Evolutionary conservation across 2,113 vertebrate species (phyloP).

Genomic region (Rynchops niger): DNA sequence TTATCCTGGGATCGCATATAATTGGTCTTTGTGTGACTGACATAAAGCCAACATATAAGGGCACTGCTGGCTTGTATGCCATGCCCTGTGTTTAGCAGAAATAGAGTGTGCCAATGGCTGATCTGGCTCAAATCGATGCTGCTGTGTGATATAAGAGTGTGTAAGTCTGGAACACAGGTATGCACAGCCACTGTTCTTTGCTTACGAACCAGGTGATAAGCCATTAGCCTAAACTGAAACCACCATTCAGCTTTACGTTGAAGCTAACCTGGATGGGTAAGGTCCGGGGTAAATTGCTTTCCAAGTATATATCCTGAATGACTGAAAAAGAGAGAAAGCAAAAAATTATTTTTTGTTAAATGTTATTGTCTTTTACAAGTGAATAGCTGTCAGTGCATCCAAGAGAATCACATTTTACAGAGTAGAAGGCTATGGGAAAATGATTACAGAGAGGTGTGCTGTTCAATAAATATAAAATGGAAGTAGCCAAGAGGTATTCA

Average conservation of each 20-base stretch:
- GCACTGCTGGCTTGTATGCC: not conserved
- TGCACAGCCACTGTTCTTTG: not conserved
- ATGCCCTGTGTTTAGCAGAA: not conserved
- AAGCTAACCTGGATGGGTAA: not conserved
- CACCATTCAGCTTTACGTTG: not conserved
- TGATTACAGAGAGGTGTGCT: rapidly evolving
- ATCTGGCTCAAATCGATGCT: not conserved
- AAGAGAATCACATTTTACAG: not conserved
- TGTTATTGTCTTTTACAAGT: not conserved
- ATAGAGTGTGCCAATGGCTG: not conserved
- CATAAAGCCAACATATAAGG: not conserved
- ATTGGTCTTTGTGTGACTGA: not conserved
- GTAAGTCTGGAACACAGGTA: not conserved
- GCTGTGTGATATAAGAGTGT: not conserved
- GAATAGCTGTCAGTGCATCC: not conserved
- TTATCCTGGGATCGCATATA: not conserved
- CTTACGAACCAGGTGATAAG: not conserved
- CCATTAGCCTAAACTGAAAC: not conserved
- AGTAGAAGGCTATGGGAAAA: not conserved
- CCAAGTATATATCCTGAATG: not conserved
- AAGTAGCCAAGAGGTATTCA: not conserved
- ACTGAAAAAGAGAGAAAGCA: not conserved
- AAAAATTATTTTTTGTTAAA: not conserved
- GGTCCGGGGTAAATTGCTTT: not conserved
- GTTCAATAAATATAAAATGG: not conserved